These are phyloP conservation scores for Simalia tracyae DNA, from an alignment of 2,797 vertebrate species.

Conservation along the genomic window DNA sequence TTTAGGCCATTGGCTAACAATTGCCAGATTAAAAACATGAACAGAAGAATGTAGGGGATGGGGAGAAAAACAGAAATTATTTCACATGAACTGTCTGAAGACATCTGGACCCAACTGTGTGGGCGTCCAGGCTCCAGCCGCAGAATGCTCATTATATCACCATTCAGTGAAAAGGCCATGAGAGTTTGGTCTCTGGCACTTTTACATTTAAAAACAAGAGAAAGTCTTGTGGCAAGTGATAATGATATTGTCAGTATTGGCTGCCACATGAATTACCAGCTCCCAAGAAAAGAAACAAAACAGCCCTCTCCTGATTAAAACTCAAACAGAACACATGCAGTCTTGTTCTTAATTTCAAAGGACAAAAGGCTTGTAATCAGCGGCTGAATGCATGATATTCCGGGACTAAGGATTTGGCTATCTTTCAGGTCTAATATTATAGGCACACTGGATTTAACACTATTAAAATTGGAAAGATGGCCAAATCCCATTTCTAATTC, in stretches of 20 bases:
- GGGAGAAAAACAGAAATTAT: neutral
- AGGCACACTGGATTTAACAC: neutral
- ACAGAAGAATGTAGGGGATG: neutral
- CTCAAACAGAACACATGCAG: neutral
- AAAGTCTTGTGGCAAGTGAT: neutral
- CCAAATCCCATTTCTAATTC: constrained; percentile 59
- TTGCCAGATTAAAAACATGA: neutral
- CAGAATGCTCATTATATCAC: constrained; percentile 51
- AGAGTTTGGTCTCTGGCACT: fast-evolving
- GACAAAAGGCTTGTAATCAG: neutral
- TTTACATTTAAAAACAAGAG: constrained; percentile 18
- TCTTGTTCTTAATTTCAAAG: constrained; percentile 34
- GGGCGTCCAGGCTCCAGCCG: constrained; percentile 42
- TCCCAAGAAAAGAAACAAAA: neutral
- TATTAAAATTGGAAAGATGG: constrained; percentile 49
- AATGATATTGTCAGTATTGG: fast-evolving
- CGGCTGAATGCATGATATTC: constrained; percentile 2
- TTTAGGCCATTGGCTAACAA: neutral
- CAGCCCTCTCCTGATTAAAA: constrained; percentile 10
- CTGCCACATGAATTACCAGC: constrained; percentile 4
- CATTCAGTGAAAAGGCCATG: constrained; percentile 30
- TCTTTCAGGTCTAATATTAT: neutral
- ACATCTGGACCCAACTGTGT: constrained; percentile 13
- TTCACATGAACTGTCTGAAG: constrained; percentile 10
- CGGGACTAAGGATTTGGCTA: neutral